phyloP scores from a whole-genome alignment of 2,888 invertebrate genomes.

The Sesia bembeciformis region DNA sequence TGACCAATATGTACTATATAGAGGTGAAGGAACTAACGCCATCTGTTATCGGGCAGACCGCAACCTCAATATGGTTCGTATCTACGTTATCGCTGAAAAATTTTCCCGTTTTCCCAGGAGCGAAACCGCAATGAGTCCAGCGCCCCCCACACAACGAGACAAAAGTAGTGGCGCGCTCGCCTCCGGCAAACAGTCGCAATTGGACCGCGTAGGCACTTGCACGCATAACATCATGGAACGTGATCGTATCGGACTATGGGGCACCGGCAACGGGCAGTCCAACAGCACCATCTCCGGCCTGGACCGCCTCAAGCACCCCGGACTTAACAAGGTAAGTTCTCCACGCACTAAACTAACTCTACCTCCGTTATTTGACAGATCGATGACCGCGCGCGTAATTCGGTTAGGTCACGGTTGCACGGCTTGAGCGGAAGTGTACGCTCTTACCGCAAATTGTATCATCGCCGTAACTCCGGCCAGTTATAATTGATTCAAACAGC shows the following conservation, averaged over 20 bases:
- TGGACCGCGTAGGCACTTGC: conserved; percentile 33
- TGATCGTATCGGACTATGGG: conserved; percentile 78
- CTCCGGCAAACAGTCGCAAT: conserved; percentile 47
- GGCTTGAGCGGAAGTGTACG: conserved; percentile 31
- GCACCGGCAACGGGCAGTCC: conserved; percentile 72
- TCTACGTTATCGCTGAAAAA: conserved; percentile 50
- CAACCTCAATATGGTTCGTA: conserved; percentile 42
- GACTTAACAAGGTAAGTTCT: conserved; percentile 79
- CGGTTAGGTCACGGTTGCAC: conserved; percentile 46
- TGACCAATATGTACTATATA: neutral
- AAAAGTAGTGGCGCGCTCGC: conserved; percentile 42
- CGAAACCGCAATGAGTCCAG: conserved; percentile 61
- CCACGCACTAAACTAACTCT: neutral
- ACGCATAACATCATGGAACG: conserved; percentile 64
- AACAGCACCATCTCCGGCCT: conserved; percentile 76
- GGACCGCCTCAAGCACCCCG: conserved; percentile 79
- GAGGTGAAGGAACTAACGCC: conserved; percentile 27
- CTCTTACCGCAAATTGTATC: conserved; percentile 16
- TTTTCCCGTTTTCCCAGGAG: conserved; percentile 70
- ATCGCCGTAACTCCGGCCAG: conserved; percentile 13
- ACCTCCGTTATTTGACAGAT: conserved; percentile 7
- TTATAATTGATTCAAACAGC: neutral
- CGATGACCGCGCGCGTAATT: conserved; percentile 22
- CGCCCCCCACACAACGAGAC: conserved; percentile 55
- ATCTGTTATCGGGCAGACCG: conserved; percentile 50